A percentile compares a stretch with the other conserved stretches of the same genome.
phyloP scores from a whole-genome alignment of 1,140 invertebrate genomes.

The Aphelinus atriplicis region DNA sequence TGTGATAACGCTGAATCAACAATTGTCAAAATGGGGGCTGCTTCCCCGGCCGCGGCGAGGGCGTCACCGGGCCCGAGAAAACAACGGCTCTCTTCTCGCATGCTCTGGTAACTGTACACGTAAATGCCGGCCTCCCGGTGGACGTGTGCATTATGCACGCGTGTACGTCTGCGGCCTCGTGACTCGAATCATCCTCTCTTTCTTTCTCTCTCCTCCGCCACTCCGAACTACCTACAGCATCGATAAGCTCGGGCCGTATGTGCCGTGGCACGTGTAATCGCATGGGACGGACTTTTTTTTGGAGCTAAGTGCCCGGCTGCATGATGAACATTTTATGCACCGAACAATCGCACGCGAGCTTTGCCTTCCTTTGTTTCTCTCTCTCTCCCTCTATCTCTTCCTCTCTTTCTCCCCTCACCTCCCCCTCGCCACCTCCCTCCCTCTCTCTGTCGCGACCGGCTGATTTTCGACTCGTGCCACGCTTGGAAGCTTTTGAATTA shows the following conservation, averaged over 20 bases:
- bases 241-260: slow-evolving; percentile 45
- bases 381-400: too few relatives aligned
- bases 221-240: slow-evolving; percentile 52
- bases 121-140: slow-evolving; percentile 50
- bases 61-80: slow-evolving; percentile 22
- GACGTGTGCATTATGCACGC: slow-evolving; percentile 39
- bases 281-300: not conserved
- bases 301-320: too few relatives aligned
- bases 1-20: too few relatives aligned
- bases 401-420: too few relatives aligned
- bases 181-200: slow-evolving; percentile 49
- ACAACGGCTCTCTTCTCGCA: slow-evolving; percentile 23
- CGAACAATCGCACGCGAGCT: too few relatives aligned
- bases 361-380: too few relatives aligned
- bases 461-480: too few relatives aligned
- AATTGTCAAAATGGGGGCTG: too few relatives aligned
- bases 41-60: not conserved
- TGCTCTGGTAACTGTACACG: slow-evolving; percentile 46
- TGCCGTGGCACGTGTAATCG: slow-evolving; percentile 12
- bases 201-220: slow-evolving; percentile 38
- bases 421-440: too few relatives aligned
- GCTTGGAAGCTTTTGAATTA: too few relatives aligned
- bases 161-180: slow-evolving; percentile 50
- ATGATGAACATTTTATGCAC: too few relatives aligned
- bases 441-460: not conserved